Percentiles rank a stretch among this genome's conserved stretches.
Conservation (phyloP, 2,113 vertebrate species). For the Parus major region DNA sequence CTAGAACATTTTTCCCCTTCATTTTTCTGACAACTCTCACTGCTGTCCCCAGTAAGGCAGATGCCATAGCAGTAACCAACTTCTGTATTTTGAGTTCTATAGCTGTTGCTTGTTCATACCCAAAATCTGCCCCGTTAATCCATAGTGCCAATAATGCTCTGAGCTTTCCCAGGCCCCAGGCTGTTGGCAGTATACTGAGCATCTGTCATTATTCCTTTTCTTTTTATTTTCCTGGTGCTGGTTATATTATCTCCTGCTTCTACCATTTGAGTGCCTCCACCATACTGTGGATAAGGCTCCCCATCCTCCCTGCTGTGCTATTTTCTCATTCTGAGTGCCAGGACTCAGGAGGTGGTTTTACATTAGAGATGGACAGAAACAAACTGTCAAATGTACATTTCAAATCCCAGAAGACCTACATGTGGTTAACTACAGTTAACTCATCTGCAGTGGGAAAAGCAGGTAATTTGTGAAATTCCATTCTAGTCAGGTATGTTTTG, state of each 20-base stretch:
- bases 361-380: not conserved
- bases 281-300: not conserved
- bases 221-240: not conserved
- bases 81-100: not conserved
- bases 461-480: not conserved
- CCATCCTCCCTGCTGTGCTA: not conserved
- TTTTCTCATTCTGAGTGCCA: not conserved
- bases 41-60: not conserved
- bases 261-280: not conserved
- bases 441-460: not conserved
- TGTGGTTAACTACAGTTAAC: not conserved
- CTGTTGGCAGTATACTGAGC: not conserved
- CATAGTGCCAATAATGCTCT: not conserved
- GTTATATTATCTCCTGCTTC: not conserved
- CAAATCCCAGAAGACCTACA: not conserved
- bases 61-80: not conserved
- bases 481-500: not conserved
- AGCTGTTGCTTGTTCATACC: not conserved
- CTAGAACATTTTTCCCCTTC: not conserved
- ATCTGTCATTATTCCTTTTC: not conserved
- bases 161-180: not conserved
- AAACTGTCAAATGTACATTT: not conserved
- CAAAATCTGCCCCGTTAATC: not conserved
- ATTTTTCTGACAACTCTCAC: not conserved
- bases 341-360: not conserved